Evolutionary conservation across 2,797 vertebrate genomes (phyloP), one percentile per base, ranked within the genome.

Genomic region (Sphaeramia orbicularis): DNA sequence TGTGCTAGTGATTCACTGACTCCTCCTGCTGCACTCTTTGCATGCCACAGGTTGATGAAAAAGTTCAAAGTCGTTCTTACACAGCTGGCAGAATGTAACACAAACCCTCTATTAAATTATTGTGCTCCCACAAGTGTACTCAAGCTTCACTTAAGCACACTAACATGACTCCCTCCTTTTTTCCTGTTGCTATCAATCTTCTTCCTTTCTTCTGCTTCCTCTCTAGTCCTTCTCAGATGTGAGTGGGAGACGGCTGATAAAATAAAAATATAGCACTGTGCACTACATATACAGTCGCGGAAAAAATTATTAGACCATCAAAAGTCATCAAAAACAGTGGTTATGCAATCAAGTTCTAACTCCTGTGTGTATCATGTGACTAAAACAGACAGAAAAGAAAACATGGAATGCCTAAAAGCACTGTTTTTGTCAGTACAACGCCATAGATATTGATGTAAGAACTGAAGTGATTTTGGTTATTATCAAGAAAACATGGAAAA

Each of bases 111-210:
- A 55, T 70, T 79, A 71, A 76, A 85, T 85, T 63, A 73, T 60
- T 8, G 4, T 69, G 12, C 48, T 75, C 84, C 74, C 86, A 83
- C 52, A 86, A 85, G 88, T 78, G 85, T 81, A 44, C 87, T 88
- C 76, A 12, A 84, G 78, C 67, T 63, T 64, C 82, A 68, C 41
- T 49, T 66, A 74, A 65, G 76, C 64, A 78, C 69, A 74, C 84
- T 76, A 71, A 83, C 61, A 65, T 48, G 30, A 74, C 78, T 76
- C 71, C 30, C 53, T 72, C 43, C 16, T 45, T 63, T 18, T 19
- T 12, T 16, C 11, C 49, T 57, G n/a, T 58, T 44, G 40, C 49
- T 50, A 48, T 84, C 79, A 52, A 18, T 65, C 61, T 68, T 57
- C 60, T 41, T 73, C 41, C 15, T 67, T 59, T 54, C 41, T 50